phyloP scores from a whole-genome alignment of 37 sponge, comb jelly and placozoan species.

The Theonella swinhoei region DNA sequence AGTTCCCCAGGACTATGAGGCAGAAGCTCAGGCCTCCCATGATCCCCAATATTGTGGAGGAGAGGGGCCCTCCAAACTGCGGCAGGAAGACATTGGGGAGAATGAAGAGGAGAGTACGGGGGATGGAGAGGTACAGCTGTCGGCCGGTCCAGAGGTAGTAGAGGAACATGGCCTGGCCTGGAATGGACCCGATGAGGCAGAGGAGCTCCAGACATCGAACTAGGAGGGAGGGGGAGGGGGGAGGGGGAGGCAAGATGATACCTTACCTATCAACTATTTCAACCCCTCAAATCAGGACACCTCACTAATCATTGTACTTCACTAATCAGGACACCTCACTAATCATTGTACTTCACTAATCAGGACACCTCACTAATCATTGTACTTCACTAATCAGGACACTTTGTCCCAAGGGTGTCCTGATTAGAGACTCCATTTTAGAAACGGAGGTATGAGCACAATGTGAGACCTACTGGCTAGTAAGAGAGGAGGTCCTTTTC shows the following conservation, averaged over 20 bases:
- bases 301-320: too few species aligned
- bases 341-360: too few species aligned
- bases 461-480: conserved; percentile 2
- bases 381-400: too few species aligned
- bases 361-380: too few species aligned
- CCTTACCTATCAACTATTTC: neutral
- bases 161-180: conserved; percentile 57
- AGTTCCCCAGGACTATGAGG: conserved; percentile 26
- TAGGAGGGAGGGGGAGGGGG: conserved; percentile 1
- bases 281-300: neutral
- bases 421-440: too few species aligned
- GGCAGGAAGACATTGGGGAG: conserved; percentile 51
- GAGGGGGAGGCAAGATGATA: neutral
- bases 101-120: conserved; percentile 19
- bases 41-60: conserved; percentile 32
- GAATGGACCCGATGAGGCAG: conserved; percentile 46
- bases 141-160: conserved; percentile 64
- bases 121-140: neutral
- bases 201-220: conserved; percentile 44
- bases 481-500: neutral
- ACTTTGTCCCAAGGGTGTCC: too few species aligned
- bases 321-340: too few species aligned
- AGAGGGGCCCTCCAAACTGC: conserved; percentile 19
- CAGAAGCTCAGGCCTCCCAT: conserved; percentile 54
- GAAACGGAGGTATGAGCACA: too few species aligned